phyloP scores from a whole-genome alignment of 2,797 vertebrate species.

The Peromyscus nudipes region DNA sequence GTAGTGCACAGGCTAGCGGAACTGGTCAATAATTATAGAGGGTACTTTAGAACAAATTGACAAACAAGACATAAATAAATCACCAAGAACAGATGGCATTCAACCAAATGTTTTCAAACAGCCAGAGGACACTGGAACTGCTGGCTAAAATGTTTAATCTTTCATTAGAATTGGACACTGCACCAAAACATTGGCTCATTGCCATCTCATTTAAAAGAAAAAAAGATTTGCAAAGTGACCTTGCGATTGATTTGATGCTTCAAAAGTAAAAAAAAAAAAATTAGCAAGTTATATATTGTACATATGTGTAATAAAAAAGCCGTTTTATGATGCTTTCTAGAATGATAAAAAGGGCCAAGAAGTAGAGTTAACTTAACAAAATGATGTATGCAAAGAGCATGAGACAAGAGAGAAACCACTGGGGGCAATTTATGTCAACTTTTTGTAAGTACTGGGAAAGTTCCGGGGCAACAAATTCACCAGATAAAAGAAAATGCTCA shows the following conservation, averaged over 20 bases:
- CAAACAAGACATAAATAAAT: constrained; percentile 82
- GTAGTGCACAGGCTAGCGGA: constrained; percentile 19
- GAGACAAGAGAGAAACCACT: neutral
- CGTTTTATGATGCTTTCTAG: constrained; percentile 39
- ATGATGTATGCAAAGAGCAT: neutral
- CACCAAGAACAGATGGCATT: constrained; percentile 79
- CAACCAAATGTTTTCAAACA: constrained; percentile 77
- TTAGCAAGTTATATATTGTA: constrained; percentile 6
- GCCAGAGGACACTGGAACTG: constrained; percentile 71
- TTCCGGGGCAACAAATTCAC: constrained; percentile 2
- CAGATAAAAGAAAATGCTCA: constrained; percentile 46
- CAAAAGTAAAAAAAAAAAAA: neutral
- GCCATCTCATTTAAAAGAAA: neutral
- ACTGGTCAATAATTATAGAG: constrained; percentile 69
- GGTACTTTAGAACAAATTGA: constrained; percentile 72
- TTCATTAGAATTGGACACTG: constrained; percentile 72
- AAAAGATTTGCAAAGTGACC: constrained; percentile 70
- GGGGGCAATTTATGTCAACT: constrained; percentile 37
- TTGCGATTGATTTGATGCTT: constrained; percentile 63
- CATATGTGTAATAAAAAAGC: constrained; percentile 16
- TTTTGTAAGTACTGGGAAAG: constrained; percentile 64
- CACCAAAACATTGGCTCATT: constrained; percentile 50
- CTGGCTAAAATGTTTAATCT: constrained; percentile 77
- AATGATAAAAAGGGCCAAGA: constrained; percentile 36
- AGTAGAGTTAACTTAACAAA: constrained; percentile 34